Percentiles rank a stretch among this genome's conserved stretches.
These are phyloP conservation scores for Lymantria monacha DNA, from an alignment of 2,888 invertebrate species.

Conservation along the genomic window DNA sequence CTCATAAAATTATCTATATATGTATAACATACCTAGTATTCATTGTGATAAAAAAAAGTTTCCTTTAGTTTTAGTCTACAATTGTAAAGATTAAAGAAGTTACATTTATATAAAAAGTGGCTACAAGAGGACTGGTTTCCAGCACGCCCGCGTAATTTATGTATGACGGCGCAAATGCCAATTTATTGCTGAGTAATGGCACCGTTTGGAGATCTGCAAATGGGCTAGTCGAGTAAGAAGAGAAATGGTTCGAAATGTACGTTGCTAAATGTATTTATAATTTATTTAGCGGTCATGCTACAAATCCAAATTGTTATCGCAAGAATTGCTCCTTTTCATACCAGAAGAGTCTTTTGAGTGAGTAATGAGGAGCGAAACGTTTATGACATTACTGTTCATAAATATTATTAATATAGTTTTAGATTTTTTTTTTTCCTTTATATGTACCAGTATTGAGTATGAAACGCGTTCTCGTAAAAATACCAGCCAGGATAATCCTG, in stretches of 20 bases:
- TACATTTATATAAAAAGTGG: slow-evolving; percentile 61
- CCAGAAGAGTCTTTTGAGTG: slow-evolving; percentile 34
- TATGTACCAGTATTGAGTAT: too few species aligned
- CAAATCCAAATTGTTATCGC: slow-evolving; percentile 71
- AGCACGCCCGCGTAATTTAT: slow-evolving; percentile 75
- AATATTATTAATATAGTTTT: background rate
- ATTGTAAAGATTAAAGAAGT: slow-evolving; percentile 38
- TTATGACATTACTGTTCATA: slow-evolving; percentile 19
- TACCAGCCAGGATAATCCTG: too few species aligned
- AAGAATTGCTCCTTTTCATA: slow-evolving; percentile 51
- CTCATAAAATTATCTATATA: slow-evolving; percentile 23
- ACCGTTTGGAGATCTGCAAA: slow-evolving; percentile 80
- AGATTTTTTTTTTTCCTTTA: background rate
- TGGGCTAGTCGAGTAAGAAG: slow-evolving; percentile 78
- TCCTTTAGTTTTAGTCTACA: background rate
- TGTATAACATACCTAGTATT: slow-evolving; percentile 3
- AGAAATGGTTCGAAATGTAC: slow-evolving; percentile 76
- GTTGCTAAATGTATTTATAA: slow-evolving; percentile 79
- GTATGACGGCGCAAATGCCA: slow-evolving; percentile 81
- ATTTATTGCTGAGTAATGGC: slow-evolving; percentile 82
- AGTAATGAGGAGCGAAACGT: slow-evolving; percentile 42
- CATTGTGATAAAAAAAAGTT: background rate
- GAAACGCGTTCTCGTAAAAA: too few species aligned
- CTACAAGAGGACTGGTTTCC: slow-evolving; percentile 68
- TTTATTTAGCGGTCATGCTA: slow-evolving; percentile 74